Evolutionary conservation across 2,888 invertebrate species (phyloP).

Genomic region (Drosophila leonis): DNA sequence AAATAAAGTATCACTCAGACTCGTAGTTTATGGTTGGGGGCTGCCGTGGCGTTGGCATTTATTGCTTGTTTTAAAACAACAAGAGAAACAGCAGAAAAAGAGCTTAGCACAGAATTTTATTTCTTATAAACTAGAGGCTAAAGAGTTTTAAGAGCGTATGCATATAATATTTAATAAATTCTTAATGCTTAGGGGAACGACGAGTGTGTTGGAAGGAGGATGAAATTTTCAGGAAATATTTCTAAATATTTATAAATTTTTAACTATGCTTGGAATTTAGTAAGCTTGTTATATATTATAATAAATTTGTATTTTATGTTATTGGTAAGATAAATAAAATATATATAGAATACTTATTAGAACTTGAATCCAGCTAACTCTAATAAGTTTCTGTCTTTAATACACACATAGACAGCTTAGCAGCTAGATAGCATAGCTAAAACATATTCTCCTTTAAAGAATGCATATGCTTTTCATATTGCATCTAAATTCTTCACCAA

Average conservation of each 20-base stretch:
- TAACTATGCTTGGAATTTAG: too few species aligned
- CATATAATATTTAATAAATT: background rate
- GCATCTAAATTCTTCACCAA: too few species aligned
- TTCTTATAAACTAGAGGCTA: background rate
- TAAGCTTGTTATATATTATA: too few species aligned
- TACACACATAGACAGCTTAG: too few species aligned
- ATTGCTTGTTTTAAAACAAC: slow-evolving; percentile 57
- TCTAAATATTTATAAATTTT: background rate
- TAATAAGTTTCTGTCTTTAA: too few species aligned
- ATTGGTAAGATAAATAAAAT: too few species aligned
- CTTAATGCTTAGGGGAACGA: background rate
- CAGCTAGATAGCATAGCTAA: too few species aligned
- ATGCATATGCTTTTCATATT: too few species aligned
- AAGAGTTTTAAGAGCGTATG: background rate
- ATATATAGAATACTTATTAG: too few species aligned
- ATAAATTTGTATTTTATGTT: too few species aligned
- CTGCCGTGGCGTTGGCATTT: slow-evolving; percentile 58
- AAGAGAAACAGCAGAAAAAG: slow-evolving; percentile 11
- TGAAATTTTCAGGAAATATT: background rate
- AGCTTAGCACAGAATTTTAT: background rate
- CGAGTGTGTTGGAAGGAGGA: background rate
- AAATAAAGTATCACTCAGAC: slow-evolving; percentile 58
- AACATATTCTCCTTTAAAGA: too few species aligned
- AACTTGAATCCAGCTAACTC: too few species aligned
- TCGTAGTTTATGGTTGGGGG: slow-evolving; percentile 40